Evolutionary conservation across 2,888 invertebrate genomes (phyloP).

Genomic region (Muschampia plurimacula): DNA sequence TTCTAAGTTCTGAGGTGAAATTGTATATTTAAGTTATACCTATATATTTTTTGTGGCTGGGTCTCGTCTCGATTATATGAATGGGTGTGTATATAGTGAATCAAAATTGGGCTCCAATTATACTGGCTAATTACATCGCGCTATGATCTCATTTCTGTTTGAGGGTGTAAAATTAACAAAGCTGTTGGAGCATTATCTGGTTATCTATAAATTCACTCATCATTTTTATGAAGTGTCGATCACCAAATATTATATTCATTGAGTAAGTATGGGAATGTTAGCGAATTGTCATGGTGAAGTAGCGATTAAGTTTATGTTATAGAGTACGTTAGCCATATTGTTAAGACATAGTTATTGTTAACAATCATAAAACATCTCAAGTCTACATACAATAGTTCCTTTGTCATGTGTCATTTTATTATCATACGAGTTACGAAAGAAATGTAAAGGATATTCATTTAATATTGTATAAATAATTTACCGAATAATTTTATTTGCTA

Average conservation of each 20-base stretch:
- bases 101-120: neutral
- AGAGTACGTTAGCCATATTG: conserved; percentile 73
- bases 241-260: conserved; percentile 70
- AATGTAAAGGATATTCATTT: conserved; percentile 73
- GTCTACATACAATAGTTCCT: conserved; percentile 84
- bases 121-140: conserved; percentile 2
- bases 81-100: conserved; percentile 23
- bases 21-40: conserved; percentile 30
- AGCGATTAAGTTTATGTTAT: conserved; percentile 60
- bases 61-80: conserved; percentile 38
- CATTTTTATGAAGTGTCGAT: conserved; percentile 55
- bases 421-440: conserved; percentile 75
- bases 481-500: conserved; percentile 80
- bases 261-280: conserved; percentile 45
- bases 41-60: conserved; percentile 30
- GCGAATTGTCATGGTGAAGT: conserved; percentile 64
- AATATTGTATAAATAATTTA: conserved; percentile 79
- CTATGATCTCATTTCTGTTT: conserved; percentile 17
- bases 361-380: conserved; percentile 75
- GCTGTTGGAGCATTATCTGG: neutral
- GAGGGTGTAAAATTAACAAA: neutral
- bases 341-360: conserved; percentile 65
- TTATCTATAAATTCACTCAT: conserved; percentile 25
- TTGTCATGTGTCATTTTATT: conserved; percentile 84
- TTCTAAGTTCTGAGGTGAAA: conserved; percentile 23